Evolutionary conservation across 2,113 vertebrate species (phyloP).

Genomic region (Balaenoptera acutorostrata): DNA sequence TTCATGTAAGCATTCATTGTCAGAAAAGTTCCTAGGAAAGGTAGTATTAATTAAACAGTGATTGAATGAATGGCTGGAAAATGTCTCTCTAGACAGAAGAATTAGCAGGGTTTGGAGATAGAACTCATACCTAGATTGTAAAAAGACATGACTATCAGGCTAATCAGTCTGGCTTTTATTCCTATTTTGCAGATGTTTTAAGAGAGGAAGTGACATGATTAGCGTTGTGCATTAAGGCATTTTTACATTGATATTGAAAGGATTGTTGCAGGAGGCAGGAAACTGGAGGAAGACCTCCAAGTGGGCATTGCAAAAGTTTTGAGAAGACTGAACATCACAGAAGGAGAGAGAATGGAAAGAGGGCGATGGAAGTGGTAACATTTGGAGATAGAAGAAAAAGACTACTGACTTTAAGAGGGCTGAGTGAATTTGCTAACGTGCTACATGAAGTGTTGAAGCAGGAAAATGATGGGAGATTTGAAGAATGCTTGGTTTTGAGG

Average conservation of each 20-base stretch:
- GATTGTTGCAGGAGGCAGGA: neutral
- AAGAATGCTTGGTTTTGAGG: neutral
- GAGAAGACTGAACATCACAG: neutral
- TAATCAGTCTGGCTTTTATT: neutral
- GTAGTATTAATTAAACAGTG: neutral
- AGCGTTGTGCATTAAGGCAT: neutral
- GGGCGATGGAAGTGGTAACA: neutral
- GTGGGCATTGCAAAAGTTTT: neutral
- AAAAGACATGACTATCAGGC: neutral
- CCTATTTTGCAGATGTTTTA: neutral
- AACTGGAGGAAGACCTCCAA: neutral
- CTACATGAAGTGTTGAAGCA: neutral
- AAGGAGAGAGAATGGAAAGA: neutral
- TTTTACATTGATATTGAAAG: neutral
- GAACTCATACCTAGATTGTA: neutral
- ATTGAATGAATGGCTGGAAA: neutral
- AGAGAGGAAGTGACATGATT: neutral
- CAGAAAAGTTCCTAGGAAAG: neutral
- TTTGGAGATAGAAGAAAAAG: neutral
- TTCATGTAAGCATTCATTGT: neutral
- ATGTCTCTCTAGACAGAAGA: neutral
- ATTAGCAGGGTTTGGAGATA: neutral
- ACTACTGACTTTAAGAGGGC: neutral
- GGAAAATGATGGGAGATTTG: neutral
- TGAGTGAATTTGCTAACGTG: neutral